Conservation (phyloP, 2,797 vertebrate genomes). For the Hyperoplus lanceolatus region DNA sequence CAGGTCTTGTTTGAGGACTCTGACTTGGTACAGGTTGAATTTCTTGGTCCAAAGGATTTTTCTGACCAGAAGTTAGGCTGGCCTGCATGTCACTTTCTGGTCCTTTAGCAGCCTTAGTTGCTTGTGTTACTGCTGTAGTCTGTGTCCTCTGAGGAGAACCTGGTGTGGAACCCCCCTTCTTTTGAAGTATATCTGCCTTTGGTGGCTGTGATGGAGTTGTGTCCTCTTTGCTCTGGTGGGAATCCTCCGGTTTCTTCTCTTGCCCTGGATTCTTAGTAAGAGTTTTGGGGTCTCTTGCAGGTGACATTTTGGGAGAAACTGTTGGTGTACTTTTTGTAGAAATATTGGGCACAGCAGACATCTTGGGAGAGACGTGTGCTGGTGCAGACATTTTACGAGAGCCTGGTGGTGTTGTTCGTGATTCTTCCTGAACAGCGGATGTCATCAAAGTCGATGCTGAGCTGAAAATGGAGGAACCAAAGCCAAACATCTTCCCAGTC, state of each 20-base stretch:
- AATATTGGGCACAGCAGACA: conserved; percentile 49
- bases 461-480: conserved; percentile 95
- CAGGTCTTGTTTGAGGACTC: conserved; percentile 84
- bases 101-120: too few species aligned
- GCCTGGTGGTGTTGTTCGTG: conserved; percentile 78
- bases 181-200: conserved; percentile 12
- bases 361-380: conserved; percentile 79
- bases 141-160: too few species aligned
- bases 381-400: conserved; percentile 83
- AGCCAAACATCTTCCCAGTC: conserved; percentile 92
- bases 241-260: conserved; percentile 59
- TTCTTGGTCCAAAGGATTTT: too few species aligned
- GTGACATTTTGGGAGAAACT: conserved; percentile 70
- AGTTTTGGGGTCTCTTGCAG: conserved; percentile 81
- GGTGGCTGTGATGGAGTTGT: conserved; percentile 46
- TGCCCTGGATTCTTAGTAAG: conserved; percentile 45
- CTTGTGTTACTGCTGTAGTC: too few species aligned
- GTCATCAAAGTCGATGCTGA: conserved; percentile 94
- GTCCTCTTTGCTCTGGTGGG: conserved; percentile 68
- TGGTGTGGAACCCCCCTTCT: too few species aligned
- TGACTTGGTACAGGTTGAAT: too few species aligned
- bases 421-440: conserved; percentile 88
- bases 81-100: too few species aligned
- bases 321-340: conserved; percentile 63
- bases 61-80: too few species aligned